Conservation (phyloP, 2,888 invertebrate genomes). For the Vandiemenella viatica region DNA sequence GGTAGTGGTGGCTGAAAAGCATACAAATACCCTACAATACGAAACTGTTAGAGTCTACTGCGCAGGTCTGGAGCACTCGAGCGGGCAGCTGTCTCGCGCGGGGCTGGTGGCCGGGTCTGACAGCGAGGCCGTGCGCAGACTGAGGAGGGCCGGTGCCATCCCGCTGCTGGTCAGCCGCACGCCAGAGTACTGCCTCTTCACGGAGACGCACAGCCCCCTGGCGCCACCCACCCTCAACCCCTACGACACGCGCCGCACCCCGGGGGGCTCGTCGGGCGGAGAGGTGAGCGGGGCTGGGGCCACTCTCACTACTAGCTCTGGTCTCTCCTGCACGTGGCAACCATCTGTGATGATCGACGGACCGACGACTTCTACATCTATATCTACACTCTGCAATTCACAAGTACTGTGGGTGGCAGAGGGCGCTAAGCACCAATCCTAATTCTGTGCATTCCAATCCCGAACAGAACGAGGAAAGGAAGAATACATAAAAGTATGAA, state of each 20-base stretch:
- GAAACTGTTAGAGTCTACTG: no score
- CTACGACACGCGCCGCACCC: slow-evolving; percentile 39
- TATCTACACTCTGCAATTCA: no score
- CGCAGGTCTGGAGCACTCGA: slow-evolving; percentile 26
- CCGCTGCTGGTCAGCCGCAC: slow-evolving; percentile 46
- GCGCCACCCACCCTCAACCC: slow-evolving; percentile 47
- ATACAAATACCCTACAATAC: no score
- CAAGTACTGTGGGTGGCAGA: no score
- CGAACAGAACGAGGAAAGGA: no score
- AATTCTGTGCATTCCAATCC: no score
- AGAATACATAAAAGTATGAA: no score
- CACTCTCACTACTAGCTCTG: no score
- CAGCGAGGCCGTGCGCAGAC: slow-evolving; percentile 32
- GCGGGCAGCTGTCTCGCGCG: slow-evolving; percentile 20
- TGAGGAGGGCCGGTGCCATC: slow-evolving; percentile 42
- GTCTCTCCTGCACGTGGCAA: neutral
- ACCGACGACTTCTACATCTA: no score
- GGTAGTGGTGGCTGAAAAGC: no score
- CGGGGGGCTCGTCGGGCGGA: slow-evolving; percentile 49
- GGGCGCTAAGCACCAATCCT: no score
- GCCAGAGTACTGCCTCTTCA: slow-evolving; percentile 44
- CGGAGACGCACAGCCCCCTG: slow-evolving; percentile 41
- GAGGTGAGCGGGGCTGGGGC: slow-evolving; percentile 26
- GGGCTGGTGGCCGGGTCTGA: slow-evolving; percentile 32
- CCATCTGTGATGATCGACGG: no score